Conservation (phyloP, 2,113 vertebrate species). For the Actenoides lindsayi region DNA sequence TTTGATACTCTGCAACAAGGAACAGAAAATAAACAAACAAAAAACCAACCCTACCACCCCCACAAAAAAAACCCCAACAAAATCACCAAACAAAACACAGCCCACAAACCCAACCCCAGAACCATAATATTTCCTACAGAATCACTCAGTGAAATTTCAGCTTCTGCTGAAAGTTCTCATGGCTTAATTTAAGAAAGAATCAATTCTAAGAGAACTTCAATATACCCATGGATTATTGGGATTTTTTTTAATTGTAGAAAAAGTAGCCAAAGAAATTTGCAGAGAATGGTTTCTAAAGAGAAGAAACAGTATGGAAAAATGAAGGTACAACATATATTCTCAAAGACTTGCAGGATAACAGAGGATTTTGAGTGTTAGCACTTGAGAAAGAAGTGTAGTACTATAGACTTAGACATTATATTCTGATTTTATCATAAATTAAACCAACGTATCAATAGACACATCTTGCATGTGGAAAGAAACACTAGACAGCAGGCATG, state of each 20-base stretch:
- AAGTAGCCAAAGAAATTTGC: neutral
- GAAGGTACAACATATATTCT: neutral
- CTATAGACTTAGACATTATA: neutral
- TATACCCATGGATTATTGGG: neutral
- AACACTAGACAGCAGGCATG: neutral
- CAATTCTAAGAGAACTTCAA: neutral
- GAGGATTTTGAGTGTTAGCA: neutral
- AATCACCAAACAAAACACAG: neutral
- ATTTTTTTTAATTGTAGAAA: neutral
- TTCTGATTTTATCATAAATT: neutral
- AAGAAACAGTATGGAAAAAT: neutral
- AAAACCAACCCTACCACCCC: too few species aligned
- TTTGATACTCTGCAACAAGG: neutral
- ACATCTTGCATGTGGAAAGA: neutral
- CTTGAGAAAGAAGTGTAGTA: neutral
- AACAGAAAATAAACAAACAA: neutral
- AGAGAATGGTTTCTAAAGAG: neutral
- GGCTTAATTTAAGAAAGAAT: neutral
- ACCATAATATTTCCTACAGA: neutral
- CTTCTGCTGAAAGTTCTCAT: neutral
- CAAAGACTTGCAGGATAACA: neutral
- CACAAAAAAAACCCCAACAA: neutral
- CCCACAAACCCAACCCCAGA: neutral
- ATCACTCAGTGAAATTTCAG: neutral
- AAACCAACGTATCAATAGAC: neutral